These are phyloP conservation scores for Calycopis cecrops DNA, from an alignment of 1,140 invertebrate genomes.

Conservation along the genomic window DNA sequence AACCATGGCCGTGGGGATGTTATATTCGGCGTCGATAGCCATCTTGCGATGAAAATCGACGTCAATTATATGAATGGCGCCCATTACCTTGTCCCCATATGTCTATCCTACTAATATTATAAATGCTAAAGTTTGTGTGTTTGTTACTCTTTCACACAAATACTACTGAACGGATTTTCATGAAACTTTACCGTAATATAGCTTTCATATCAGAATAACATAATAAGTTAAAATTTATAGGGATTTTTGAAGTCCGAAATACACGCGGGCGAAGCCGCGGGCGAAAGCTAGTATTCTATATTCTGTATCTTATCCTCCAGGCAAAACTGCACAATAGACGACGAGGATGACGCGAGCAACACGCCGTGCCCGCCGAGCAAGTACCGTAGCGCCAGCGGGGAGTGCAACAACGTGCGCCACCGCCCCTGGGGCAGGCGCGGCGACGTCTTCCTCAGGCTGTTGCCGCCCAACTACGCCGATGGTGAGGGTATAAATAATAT, in stretches of 20 bases:
- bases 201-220: too few relatives aligned
- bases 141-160: too few relatives aligned
- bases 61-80: conserved; percentile 1
- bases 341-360: conserved; percentile 46
- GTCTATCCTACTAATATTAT: too few relatives aligned
- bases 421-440: conserved; percentile 91
- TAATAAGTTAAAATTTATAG: too few relatives aligned
- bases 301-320: conserved; percentile 30
- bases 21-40: too few relatives aligned
- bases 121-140: too few relatives aligned
- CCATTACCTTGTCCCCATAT: conserved; percentile 1
- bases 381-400: conserved; percentile 88
- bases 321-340: conserved; percentile 48
- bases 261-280: too few relatives aligned
- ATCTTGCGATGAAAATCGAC: too few relatives aligned
- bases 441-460: conserved; percentile 86
- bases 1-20: too few relatives aligned
- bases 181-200: too few relatives aligned
- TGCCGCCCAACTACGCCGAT: conserved; percentile 89
- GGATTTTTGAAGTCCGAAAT: too few relatives aligned
- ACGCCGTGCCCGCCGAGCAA: conserved; percentile 83
- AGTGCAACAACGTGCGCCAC: conserved; percentile 96
- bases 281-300: not conserved
- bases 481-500: conserved; percentile 76
- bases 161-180: too few relatives aligned